phyloP scores from a whole-genome alignment of 2,888 invertebrate species.

The Drosophila glabriapex region DNA sequence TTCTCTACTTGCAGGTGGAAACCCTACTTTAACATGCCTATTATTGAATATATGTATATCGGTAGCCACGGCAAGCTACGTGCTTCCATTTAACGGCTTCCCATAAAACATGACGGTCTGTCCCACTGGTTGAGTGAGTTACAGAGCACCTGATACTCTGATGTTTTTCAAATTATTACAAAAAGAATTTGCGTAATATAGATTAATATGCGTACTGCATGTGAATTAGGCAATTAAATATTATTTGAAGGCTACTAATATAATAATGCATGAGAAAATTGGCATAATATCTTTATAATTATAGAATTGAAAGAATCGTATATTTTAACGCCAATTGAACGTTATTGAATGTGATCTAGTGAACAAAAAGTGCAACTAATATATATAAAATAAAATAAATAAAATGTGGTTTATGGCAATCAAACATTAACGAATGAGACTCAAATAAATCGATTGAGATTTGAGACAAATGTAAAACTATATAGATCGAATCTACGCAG shows the following conservation, averaged over 20 bases:
- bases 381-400: background rate
- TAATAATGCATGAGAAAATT: too few species aligned
- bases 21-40: conserved; percentile 28
- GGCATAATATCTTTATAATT: too few species aligned
- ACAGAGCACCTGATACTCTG: conserved; percentile 1
- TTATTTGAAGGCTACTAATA: too few species aligned
- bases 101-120: conserved; percentile 13
- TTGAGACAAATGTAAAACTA: background rate
- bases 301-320: too few species aligned
- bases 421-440: background rate
- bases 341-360: too few species aligned
- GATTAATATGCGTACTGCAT: background rate
- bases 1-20: background rate
- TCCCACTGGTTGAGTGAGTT: conserved; percentile 15
- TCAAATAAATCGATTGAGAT: background rate
- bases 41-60: conserved; percentile 69
- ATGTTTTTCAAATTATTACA: conserved; percentile 10
- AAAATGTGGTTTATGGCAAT: background rate
- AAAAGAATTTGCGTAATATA: background rate
- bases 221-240: too few species aligned
- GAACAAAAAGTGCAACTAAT: too few species aligned
- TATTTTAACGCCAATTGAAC: too few species aligned
- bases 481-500: background rate
- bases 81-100: conserved; percentile 50
- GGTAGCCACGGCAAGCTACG: conserved; percentile 33